Evolutionary conservation across 2,113 vertebrate genomes (phyloP).

Genomic region (Hemichromis elongatus): DNA sequence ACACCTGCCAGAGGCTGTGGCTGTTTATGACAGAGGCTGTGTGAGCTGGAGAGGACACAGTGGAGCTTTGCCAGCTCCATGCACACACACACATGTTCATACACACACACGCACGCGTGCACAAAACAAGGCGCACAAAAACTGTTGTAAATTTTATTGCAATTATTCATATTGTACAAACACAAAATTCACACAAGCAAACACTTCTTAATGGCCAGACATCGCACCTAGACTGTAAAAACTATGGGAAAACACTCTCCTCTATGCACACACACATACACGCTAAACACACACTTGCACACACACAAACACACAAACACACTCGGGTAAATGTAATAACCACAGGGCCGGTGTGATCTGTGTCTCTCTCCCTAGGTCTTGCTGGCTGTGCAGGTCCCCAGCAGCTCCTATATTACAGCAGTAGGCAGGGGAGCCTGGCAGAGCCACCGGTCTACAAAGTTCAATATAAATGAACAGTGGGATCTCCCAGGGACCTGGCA

Average conservation of each 20-base stretch:
- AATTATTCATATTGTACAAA: slow-evolving; percentile 34
- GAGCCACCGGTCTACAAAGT: slow-evolving; percentile 84
- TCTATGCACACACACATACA: not conserved
- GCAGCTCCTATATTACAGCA: slow-evolving; percentile 89
- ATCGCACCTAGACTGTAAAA: slow-evolving; percentile 20
- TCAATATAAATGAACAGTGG: slow-evolving; percentile 97
- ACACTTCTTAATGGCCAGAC: slow-evolving; percentile 36
- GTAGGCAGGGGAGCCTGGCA: slow-evolving; percentile 92
- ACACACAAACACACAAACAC: slow-evolving; percentile 27
- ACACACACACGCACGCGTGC: not conserved
- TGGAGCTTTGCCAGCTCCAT: slow-evolving; percentile 57
- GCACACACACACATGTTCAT: not conserved
- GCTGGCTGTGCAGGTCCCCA: slow-evolving; percentile 89
- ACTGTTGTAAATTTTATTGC: not conserved
- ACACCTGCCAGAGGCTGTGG: slow-evolving; percentile 84
- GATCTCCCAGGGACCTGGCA: slow-evolving; percentile 88
- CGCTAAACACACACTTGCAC: not conserved
- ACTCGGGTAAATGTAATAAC: slow-evolving; percentile 87
- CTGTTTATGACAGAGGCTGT: slow-evolving; percentile 87
- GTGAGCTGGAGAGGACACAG: slow-evolving; percentile 82
- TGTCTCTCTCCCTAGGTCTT: slow-evolving; percentile 71
- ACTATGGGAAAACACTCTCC: not conserved
- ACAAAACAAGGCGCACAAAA: not conserved
- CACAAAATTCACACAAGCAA: slow-evolving; percentile 43
- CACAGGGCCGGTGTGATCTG: slow-evolving; percentile 89